phyloP scores from a whole-genome alignment of 2,113 vertebrate species.

The Rhinoderma darwinii region DNA sequence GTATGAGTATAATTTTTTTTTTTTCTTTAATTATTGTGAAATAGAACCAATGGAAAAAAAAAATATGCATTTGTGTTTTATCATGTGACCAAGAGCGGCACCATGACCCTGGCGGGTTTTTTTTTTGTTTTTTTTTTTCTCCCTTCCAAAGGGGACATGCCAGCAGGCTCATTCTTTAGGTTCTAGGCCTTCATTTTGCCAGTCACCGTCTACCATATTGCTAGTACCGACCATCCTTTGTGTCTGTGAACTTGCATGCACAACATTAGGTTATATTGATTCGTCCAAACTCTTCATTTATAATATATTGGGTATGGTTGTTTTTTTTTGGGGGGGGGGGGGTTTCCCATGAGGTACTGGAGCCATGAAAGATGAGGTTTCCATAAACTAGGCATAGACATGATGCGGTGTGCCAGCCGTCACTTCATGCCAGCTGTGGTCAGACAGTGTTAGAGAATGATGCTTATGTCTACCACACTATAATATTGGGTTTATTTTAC shows the following conservation, averaged over 20 bases:
- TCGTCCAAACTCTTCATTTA: constrained; percentile 76
- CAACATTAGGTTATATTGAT: constrained; percentile 75
- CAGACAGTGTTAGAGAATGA: background rate
- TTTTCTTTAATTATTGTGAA: constrained; percentile 90
- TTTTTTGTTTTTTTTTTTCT: background rate
- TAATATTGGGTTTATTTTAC: background rate
- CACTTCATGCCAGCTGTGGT: background rate
- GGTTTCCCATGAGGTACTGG: background rate
- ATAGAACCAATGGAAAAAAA: constrained; percentile 76
- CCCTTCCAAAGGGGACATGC: background rate
- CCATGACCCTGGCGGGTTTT: background rate
- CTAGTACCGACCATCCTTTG: constrained; percentile 78
- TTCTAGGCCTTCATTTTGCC: constrained; percentile 75
- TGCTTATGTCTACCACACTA: background rate
- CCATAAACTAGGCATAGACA: background rate
- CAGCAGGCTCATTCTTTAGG: constrained; percentile 61
- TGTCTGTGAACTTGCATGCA: constrained; percentile 85
- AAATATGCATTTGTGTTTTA: constrained; percentile 78
- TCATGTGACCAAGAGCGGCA: constrained; percentile 76
- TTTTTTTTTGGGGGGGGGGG: too few relatives aligned
- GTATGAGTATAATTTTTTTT: constrained; percentile 85
- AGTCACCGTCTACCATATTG: constrained; percentile 77
- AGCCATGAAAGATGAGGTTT: background rate
- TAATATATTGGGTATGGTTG: constrained; percentile 54
- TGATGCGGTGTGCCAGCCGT: background rate